A percentile compares a stretch with the other conserved stretches of the same genome.
phyloP scores from a whole-genome alignment of 1,140 invertebrate genomes.

The Drosophila paulistorum region DNA sequence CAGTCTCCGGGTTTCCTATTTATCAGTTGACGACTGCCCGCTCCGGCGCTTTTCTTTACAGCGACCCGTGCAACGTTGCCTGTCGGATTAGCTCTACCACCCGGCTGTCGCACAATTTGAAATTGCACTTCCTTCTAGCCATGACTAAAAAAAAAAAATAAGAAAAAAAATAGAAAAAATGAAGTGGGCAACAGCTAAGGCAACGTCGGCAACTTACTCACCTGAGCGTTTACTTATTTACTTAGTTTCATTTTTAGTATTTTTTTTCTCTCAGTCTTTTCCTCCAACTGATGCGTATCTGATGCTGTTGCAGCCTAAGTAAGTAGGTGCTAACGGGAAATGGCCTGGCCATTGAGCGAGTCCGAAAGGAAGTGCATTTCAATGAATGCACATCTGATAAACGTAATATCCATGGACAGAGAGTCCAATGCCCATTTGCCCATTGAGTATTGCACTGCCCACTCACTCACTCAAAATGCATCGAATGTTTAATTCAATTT shows the following conservation, averaged over 20 bases:
- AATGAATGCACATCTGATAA: slow-evolving; percentile 78
- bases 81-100: slow-evolving; percentile 58
- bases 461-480: neutral
- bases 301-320: slow-evolving; percentile 19
- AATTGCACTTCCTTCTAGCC: slow-evolving; percentile 68
- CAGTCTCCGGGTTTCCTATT: slow-evolving; percentile 11
- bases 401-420: slow-evolving; percentile 65
- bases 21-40: neutral
- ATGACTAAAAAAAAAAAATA: slow-evolving; percentile 11
- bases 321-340: slow-evolving; percentile 68
- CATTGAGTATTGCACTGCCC: neutral
- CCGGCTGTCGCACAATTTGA: slow-evolving; percentile 61
- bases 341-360: slow-evolving; percentile 69
- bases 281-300: slow-evolving; percentile 74
- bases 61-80: slow-evolving; percentile 37
- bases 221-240: slow-evolving; percentile 55
- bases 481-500: slow-evolving; percentile 13
- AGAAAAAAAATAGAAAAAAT: neutral
- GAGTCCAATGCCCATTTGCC: neutral
- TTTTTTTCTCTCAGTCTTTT: slow-evolving; percentile 32
- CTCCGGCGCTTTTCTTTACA: too few species aligned
- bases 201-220: slow-evolving; percentile 18
- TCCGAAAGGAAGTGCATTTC: slow-evolving; percentile 72
- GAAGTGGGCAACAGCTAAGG: slow-evolving; percentile 34
- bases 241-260: slow-evolving; percentile 33